Evolutionary conservation across 2,888 invertebrate species (phyloP), one percentile per base, ranked within the genome.

Genomic region (Ochropleura plecta): DNA sequence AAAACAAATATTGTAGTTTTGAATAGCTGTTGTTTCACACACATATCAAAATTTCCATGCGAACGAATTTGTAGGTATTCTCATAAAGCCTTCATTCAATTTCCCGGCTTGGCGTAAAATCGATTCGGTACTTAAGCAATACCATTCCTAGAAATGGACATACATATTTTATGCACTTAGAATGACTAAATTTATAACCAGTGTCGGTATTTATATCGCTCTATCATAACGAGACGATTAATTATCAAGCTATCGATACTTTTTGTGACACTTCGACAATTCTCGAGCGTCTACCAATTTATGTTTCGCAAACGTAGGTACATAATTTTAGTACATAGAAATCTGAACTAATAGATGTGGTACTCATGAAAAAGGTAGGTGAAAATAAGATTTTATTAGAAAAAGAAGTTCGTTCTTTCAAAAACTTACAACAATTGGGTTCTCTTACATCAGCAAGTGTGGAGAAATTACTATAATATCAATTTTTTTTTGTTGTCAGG

Each of bases 261-360:
- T 85, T 83, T 85, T 76, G 55, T 73, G 73, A 69, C 82, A 84
- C 72, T 81, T 76, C 44, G 60, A 67, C 65, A 84, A 79, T 84
- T 82, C 76, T 83, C 70, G 55, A 73, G 42, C 70, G 70, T 83
- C 73, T 77, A 88, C 85, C 84, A 80, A 86, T 88, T 87, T 73
- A 75, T 77, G 81, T 93, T 92, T 91, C 91, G 91, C 81, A 93
- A 93, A 79, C 77, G 89, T 89, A 79, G 73, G 89, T 89, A 89
- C 90, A 91, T 86, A 91, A 88, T 57, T 80, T 70, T 55, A 76
- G 12, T 46, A 48, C n/a, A 78, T 40, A 78, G 62, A 10, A 46
- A 53, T 42, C 42, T 30, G 62, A 53, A 12, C 12, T 3, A 46
- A 48, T 70, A 82, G 73, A 81, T 7, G 3, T n/a, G 59, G 40